Conservation (phyloP, 2,888 invertebrate species). For the Melangyna quadrimaculata region DNA sequence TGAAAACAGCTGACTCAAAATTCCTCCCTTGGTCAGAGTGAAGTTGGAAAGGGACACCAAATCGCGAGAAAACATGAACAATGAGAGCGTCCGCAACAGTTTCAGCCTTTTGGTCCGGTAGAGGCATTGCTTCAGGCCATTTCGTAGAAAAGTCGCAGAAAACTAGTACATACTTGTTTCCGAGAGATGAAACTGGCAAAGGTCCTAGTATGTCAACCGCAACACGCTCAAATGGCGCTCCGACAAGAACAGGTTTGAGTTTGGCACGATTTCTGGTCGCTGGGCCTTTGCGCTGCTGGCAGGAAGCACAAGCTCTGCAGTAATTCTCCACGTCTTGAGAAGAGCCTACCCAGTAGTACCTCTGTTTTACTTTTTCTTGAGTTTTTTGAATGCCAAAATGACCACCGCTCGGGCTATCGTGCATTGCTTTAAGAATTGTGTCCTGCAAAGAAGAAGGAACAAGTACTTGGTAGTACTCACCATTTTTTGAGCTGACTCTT, state of each 20-base stretch:
- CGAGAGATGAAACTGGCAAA: too few relatives aligned
- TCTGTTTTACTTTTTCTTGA: not conserved
- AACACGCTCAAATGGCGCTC: too few relatives aligned
- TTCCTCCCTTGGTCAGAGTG: too few relatives aligned
- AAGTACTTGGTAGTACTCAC: conserved; percentile 1
- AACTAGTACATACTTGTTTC: too few relatives aligned
- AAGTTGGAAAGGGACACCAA: too few relatives aligned
- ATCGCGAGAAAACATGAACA: too few relatives aligned
- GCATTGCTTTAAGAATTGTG: not conserved
- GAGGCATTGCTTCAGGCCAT: not conserved
- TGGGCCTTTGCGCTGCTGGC: not conserved
- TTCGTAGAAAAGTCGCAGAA: conserved; percentile 21
- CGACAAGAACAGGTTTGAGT: too few relatives aligned
- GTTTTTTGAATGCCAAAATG: too few relatives aligned
- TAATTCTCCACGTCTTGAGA: not conserved
- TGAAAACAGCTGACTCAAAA: too few relatives aligned
- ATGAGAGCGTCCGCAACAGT: too few relatives aligned
- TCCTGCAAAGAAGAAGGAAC: not conserved
- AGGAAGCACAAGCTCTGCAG: not conserved
- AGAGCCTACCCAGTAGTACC: not conserved
- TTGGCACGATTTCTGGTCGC: not conserved
- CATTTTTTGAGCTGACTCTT: conserved; percentile 21
- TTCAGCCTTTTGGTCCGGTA: conserved; percentile 48
- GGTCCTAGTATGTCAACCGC: too few relatives aligned
- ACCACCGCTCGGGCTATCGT: too few relatives aligned